A percentile compares a stretch with the other conserved stretches of the same genome.
These are phyloP conservation scores for Columba livia DNA, from an alignment of 2,113 vertebrate species.

Conservation along the genomic window DNA sequence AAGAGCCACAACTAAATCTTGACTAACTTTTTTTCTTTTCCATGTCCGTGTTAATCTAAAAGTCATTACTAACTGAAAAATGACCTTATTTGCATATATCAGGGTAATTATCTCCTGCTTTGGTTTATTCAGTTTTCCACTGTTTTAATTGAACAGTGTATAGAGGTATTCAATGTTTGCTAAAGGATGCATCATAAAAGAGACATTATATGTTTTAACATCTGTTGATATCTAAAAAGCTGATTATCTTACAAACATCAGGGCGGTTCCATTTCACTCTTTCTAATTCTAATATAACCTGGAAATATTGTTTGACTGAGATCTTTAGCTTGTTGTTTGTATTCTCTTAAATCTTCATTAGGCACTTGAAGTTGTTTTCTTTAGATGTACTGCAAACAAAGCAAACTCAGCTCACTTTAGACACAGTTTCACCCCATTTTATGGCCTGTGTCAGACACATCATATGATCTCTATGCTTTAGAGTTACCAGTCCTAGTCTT, in stretches of 20 bases:
- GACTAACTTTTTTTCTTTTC: neutral
- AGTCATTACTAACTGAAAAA: neutral
- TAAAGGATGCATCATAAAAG: neutral
- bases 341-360: neutral
- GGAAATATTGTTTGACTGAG: neutral
- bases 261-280: neutral
- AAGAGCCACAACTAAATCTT: neutral
- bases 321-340: neutral
- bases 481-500: neutral
- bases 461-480: neutral
- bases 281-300: neutral
- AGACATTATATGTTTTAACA: neutral
- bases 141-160: neutral
- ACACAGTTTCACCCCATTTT: neutral
- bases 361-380: neutral
- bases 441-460: neutral
- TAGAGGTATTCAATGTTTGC: neutral
- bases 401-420: neutral
- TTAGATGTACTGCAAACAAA: neutral
- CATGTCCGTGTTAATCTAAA: neutral
- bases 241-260: neutral
- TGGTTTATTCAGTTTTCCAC: neutral
- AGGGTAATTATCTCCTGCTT: neutral
- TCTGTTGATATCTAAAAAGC: conserved; percentile 4
- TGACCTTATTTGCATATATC: neutral